Percentiles rank a stretch among this genome's conserved stretches.
phyloP scores from a whole-genome alignment of 2,113 vertebrate species.

The Nyctibius bracteatus region DNA sequence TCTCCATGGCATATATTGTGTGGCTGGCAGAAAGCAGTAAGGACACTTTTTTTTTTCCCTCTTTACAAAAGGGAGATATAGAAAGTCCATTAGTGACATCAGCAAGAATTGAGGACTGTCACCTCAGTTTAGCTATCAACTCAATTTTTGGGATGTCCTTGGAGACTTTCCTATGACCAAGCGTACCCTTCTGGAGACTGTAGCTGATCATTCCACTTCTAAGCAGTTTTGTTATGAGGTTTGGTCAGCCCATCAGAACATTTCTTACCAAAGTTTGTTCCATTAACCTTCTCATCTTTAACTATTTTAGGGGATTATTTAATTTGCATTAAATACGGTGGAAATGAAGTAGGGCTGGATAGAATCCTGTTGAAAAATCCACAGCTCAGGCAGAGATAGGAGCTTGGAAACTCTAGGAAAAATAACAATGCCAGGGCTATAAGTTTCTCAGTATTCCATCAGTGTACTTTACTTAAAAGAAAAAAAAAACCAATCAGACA shows the following conservation, averaged over 20 bases:
- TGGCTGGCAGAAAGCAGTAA: background rate
- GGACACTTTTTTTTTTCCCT: background rate
- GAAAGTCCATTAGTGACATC: background rate
- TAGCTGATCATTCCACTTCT: background rate
- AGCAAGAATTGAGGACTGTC: background rate
- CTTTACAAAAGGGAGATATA: background rate
- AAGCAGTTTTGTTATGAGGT: background rate
- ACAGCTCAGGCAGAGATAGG: background rate
- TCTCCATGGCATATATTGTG: background rate
- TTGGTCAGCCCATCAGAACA: background rate
- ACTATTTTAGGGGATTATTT: background rate
- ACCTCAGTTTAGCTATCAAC: background rate
- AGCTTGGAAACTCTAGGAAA: background rate
- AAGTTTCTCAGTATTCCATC: background rate
- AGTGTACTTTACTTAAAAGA: background rate
- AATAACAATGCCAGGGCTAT: background rate
- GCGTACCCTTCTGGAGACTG: background rate
- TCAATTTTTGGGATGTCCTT: background rate
- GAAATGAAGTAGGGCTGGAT: background rate
- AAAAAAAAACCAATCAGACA: background rate
- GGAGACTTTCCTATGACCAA: too few relatives aligned
- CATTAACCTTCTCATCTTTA: background rate
- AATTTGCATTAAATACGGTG: background rate
- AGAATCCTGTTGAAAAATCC: background rate
- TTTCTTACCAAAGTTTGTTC: background rate